A percentile compares a stretch with the other conserved stretches of the same genome.
Evolutionary conservation across 53 echinoderm and acorn worm species (phyloP).

Genomic region (Paelopatides confundens): DNA sequence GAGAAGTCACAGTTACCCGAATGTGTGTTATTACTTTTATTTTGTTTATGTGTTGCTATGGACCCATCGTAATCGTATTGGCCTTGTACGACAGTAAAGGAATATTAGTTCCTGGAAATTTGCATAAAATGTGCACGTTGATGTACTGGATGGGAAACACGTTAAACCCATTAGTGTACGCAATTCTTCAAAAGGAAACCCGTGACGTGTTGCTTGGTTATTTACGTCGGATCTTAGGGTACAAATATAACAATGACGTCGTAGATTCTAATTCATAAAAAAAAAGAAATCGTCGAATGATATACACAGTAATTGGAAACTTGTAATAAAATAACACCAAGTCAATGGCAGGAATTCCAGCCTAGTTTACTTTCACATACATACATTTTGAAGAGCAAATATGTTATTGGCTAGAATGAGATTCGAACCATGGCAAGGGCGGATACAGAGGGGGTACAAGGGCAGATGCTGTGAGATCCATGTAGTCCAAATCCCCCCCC

Average conservation of each 20-base stretch:
- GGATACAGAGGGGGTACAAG: too few species aligned
- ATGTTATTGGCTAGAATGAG: too few species aligned
- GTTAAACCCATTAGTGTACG: conserved; percentile 17
- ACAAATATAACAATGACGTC: background rate
- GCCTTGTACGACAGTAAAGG: background rate
- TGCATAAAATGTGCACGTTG: conserved; percentile 26
- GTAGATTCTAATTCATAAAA: background rate
- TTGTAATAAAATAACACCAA: too few species aligned
- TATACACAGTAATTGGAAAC: too few species aligned
- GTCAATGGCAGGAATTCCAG: too few species aligned
- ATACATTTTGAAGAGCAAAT: too few species aligned
- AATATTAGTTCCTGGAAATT: background rate
- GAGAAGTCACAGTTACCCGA: conserved; percentile 5
- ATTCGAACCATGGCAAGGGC: too few species aligned
- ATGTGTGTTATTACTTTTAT: conserved; percentile 17
- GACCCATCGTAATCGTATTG: background rate
- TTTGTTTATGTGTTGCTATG: conserved; percentile 13
- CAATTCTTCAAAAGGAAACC: conserved; percentile 19
- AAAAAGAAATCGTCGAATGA: too few species aligned
- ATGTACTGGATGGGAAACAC: conserved; percentile 50
- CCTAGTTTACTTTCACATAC: too few species aligned
- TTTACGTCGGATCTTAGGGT: background rate
- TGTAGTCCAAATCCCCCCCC: too few species aligned
- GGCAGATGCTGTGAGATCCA: too few species aligned
- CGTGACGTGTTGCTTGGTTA: background rate